phyloP scores from a whole-genome alignment of 2,797 vertebrate genomes.

The Melanotaenia trifasciata region DNA sequence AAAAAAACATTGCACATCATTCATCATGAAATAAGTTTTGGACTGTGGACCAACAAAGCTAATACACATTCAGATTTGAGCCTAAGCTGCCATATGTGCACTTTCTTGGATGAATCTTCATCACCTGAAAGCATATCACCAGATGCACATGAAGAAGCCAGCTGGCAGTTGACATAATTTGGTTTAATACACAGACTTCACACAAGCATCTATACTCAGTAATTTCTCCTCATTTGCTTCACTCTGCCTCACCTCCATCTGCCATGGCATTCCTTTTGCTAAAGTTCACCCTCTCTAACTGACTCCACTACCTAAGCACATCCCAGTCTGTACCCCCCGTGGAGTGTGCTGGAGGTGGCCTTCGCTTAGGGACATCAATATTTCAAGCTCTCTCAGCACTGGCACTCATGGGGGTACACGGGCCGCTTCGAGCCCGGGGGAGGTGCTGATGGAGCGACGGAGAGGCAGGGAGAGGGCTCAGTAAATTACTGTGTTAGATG shows the following conservation, averaged over 20 bases:
- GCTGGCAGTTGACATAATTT: slow-evolving; percentile 42
- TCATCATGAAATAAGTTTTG: not conserved
- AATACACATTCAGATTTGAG: not conserved
- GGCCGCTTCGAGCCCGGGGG: slow-evolving; percentile 39
- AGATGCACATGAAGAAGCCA: slow-evolving; percentile 50
- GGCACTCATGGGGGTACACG: slow-evolving; percentile 39
- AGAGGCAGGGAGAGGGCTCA: slow-evolving; percentile 25
- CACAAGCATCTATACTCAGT: slow-evolving; percentile 12
- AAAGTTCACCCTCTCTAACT: slow-evolving; percentile 37
- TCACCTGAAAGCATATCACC: slow-evolving; percentile 54
- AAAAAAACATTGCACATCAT: too few species aligned
- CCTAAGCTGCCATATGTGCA: not conserved
- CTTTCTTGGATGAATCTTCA: slow-evolving; percentile 31
- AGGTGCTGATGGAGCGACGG: slow-evolving; percentile 56
- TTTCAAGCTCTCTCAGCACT: slow-evolving; percentile 63
- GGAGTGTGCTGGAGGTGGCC: slow-evolving; percentile 61
- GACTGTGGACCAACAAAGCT: not conserved
- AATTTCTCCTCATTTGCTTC: slow-evolving; percentile 27
- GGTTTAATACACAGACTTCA: slow-evolving; percentile 19
- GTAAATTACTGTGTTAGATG: slow-evolving; percentile 30
- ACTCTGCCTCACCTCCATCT: slow-evolving; percentile 39
- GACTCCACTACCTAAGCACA: slow-evolving; percentile 21
- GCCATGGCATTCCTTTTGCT: slow-evolving; percentile 8
- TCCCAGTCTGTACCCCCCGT: slow-evolving; percentile 46
- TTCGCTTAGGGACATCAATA: slow-evolving; percentile 69